These are phyloP conservation scores for Drosophila recens DNA, from an alignment of 2,888 invertebrate species.

Conservation along the genomic window DNA sequence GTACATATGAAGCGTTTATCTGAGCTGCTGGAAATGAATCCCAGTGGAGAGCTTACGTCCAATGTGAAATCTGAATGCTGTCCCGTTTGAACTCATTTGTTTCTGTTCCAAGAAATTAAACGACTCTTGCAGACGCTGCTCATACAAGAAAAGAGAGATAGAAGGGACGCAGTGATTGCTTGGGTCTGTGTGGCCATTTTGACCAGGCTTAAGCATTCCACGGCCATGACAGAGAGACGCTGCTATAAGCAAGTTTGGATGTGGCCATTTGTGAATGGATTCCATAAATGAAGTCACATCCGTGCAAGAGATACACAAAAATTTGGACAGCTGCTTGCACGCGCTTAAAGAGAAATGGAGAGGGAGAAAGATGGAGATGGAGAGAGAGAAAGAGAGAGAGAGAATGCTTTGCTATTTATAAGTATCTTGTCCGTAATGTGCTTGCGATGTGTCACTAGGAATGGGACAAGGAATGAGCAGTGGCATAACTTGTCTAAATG, in stretches of 20 bases:
- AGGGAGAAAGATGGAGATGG: not conserved
- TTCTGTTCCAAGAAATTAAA: slow-evolving; percentile 23
- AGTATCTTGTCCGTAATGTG: slow-evolving; percentile 59
- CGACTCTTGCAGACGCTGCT: slow-evolving; percentile 45
- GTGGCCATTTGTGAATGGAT: slow-evolving; percentile 60
- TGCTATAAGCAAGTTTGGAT: slow-evolving; percentile 57
- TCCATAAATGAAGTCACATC: slow-evolving; percentile 61
- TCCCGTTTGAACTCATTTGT: slow-evolving; percentile 19
- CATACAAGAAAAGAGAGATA: not conserved
- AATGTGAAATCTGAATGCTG: slow-evolving; percentile 34
- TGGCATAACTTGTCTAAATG: slow-evolving; percentile 31
- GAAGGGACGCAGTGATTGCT: slow-evolving; percentile 10
- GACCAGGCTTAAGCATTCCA: slow-evolving; percentile 19
- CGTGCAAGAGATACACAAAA: slow-evolving; percentile 43
- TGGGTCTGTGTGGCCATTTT: not conserved
- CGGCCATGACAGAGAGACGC: slow-evolving; percentile 2
- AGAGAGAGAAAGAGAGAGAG: slow-evolving; percentile 11
- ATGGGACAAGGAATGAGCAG: slow-evolving; percentile 23
- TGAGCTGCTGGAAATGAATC: slow-evolving; percentile 26
- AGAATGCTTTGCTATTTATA: slow-evolving; percentile 60
- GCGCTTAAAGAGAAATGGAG: not conserved
- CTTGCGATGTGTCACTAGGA: slow-evolving; percentile 58
- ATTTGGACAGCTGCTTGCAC: slow-evolving; percentile 39
- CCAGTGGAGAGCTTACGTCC: slow-evolving; percentile 23
- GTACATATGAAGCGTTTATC: not conserved